phyloP scores from a whole-genome alignment of 2,888 invertebrate species.

The Anorthoa munda region DNA sequence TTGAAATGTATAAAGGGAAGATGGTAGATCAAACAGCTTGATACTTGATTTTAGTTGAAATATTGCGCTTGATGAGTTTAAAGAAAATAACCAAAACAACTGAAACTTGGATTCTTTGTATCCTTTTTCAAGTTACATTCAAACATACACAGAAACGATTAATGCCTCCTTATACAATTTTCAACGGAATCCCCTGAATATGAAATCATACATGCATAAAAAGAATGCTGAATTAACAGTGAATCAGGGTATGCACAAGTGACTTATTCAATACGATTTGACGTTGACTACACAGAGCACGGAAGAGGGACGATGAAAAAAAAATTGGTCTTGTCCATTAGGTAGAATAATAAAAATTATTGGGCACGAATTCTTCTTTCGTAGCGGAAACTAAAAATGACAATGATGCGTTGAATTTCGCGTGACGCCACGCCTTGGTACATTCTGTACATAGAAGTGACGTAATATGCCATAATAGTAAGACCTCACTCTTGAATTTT shows the following conservation, averaged over 20 bases:
- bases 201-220: neutral
- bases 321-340: too few species aligned
- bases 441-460: too few species aligned
- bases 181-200: neutral
- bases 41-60: too few species aligned
- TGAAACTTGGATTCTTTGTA: neutral
- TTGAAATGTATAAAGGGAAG: neutral
- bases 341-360: too few species aligned
- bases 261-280: constrained; percentile 26
- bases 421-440: too few species aligned
- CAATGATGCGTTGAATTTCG: too few species aligned
- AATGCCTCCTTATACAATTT: neutral
- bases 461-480: too few species aligned
- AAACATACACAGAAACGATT: neutral
- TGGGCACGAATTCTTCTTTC: too few species aligned
- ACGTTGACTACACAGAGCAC: neutral
- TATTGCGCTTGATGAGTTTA: too few species aligned
- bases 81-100: too few species aligned
- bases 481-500: too few species aligned
- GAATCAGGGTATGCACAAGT: constrained; percentile 4
- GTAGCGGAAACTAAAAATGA: too few species aligned
- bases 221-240: constrained; percentile 1
- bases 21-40: neutral
- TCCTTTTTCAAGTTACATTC: neutral
- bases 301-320: neutral